A percentile compares a stretch with the other conserved stretches of the same genome.
Evolutionary conservation across 1,140 invertebrate genomes (phyloP).

Genomic region (Drosophila mayri): DNA sequence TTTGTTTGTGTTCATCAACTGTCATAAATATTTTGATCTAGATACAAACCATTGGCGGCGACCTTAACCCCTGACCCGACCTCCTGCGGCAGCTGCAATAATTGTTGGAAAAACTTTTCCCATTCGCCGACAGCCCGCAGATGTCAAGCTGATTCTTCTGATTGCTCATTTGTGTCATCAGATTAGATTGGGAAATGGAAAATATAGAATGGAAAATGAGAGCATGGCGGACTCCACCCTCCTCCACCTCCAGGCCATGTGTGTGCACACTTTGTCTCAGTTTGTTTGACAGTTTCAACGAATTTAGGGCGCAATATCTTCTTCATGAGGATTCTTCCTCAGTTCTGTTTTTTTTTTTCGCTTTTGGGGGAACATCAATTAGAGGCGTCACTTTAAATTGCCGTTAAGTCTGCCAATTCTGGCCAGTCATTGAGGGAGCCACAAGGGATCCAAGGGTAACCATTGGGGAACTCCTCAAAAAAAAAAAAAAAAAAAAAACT

Average conservation of each 20-base stretch:
- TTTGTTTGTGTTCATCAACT: constrained; percentile 25
- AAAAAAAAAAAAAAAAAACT: constrained; percentile 24
- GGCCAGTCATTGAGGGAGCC: constrained; percentile 52
- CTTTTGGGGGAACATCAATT: constrained; percentile 45
- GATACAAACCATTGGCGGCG: constrained; percentile 2
- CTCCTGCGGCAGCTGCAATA: constrained; percentile 40
- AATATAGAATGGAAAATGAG: constrained; percentile 38
- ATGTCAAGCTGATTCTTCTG: constrained; percentile 63
- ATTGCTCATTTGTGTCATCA: constrained; percentile 73
- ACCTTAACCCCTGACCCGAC: constrained; percentile 27
- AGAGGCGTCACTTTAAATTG: constrained; percentile 68
- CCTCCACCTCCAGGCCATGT: constrained; percentile 22
- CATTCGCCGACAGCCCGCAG: constrained; percentile 57
- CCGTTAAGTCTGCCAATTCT: constrained; percentile 75
- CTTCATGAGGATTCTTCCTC: constrained; percentile 25
- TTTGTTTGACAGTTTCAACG: constrained; percentile 49
- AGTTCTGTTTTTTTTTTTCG: not conserved
- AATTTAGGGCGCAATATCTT: constrained; percentile 42
- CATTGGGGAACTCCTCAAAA: constrained; percentile 15
- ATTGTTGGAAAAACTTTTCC: constrained; percentile 58
- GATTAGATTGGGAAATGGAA: constrained; percentile 55
- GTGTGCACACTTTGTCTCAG: constrained; percentile 43
- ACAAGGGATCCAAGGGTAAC: not conserved
- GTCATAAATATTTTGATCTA: constrained; percentile 54
- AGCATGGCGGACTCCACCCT: not conserved